Conservation (phyloP, 2,888 invertebrate species). For the Pristionchus entomophagus region DNA sequence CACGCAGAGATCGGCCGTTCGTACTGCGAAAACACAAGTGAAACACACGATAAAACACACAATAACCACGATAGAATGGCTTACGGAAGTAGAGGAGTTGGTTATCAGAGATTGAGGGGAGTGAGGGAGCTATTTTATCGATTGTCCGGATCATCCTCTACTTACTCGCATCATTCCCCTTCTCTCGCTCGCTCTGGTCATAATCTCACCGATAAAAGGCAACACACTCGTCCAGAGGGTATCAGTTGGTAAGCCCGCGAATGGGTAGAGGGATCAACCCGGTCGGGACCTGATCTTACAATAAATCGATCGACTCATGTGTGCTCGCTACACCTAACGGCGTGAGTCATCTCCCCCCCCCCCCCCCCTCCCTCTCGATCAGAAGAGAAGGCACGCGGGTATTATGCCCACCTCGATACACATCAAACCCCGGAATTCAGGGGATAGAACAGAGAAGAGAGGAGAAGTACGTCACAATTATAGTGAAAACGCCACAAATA, state of each 20-base stretch:
- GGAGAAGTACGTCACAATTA: background rate
- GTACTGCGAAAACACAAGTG: background rate
- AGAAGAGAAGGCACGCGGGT: slow-evolving; percentile 33
- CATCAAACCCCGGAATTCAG: slow-evolving; percentile 12
- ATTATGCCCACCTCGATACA: slow-evolving; percentile 35
- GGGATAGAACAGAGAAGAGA: background rate
- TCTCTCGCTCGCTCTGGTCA: background rate
- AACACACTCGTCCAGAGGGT: background rate
- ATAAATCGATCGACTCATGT: slow-evolving; percentile 7
- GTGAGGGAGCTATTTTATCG: background rate
- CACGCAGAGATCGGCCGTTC: slow-evolving; percentile 16
- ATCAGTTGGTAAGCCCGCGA: too few relatives aligned
- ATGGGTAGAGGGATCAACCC: too few relatives aligned
- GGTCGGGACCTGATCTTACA: background rate
- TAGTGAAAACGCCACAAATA: background rate
- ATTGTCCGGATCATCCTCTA: background rate
- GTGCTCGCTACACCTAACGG: slow-evolving; percentile 35
- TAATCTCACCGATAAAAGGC: background rate
- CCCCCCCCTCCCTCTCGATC: background rate
- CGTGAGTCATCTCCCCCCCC: slow-evolving; percentile 1
- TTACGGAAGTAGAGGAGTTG: background rate
- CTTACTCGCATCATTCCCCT: background rate
- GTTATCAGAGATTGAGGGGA: background rate
- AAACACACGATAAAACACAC: background rate
- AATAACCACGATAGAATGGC: background rate